Evolutionary conservation across 1,140 invertebrate species (phyloP).

Genomic region (Bombus turneri): DNA sequence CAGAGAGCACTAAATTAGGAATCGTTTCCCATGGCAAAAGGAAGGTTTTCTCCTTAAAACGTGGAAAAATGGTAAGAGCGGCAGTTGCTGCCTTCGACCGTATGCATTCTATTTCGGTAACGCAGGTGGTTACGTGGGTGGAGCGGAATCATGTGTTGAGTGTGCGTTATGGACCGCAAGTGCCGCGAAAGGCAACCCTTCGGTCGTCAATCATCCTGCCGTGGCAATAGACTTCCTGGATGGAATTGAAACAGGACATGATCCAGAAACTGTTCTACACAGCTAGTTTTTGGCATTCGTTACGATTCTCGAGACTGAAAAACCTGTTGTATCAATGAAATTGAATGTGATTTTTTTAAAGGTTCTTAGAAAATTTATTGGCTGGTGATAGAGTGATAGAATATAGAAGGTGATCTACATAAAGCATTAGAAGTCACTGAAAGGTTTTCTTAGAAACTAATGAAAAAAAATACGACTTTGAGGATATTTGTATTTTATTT

Average conservation of each 20-base stretch:
- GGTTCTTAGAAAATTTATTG: background rate
- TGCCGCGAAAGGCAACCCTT: conserved; percentile 58
- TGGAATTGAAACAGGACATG: conserved; percentile 21
- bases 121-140: conserved; percentile 57
- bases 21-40: background rate
- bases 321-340: no score
- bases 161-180: conserved; percentile 56
- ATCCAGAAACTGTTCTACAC: conserved; percentile 34
- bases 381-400: background rate
- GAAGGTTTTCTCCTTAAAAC: background rate
- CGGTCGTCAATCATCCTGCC: conserved; percentile 62
- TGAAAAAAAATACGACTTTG: no score
- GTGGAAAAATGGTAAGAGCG: background rate
- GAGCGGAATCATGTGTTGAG: conserved; percentile 55
- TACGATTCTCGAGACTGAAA: background rate
- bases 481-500: no score
- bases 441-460: no score
- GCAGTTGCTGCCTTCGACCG: background rate
- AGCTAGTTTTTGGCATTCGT: background rate
- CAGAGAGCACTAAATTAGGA: background rate
- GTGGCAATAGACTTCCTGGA: conserved; percentile 51
- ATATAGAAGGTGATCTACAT: background rate
- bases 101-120: conserved; percentile 58
- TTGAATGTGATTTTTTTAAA: no score
- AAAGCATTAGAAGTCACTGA: no score